These are phyloP conservation scores for Pseudorectes ferrugineus DNA, from an alignment of 2,113 vertebrate genomes.

Conservation along the genomic window DNA sequence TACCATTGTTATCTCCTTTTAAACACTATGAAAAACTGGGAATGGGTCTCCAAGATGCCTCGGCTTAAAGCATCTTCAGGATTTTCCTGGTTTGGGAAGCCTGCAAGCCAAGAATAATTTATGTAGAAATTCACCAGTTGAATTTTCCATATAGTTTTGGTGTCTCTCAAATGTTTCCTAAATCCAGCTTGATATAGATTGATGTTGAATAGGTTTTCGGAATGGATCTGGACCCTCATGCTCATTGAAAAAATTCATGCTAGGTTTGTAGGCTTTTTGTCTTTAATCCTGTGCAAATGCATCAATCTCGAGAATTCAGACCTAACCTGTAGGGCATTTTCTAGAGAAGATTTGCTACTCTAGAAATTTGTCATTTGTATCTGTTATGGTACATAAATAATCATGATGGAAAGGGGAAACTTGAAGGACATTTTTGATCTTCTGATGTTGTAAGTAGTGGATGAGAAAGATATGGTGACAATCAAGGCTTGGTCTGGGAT, in stretches of 20 bases:
- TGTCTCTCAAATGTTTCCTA: neutral
- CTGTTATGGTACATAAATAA: neutral
- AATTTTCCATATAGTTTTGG: neutral
- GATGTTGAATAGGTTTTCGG: neutral
- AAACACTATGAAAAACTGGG: neutral
- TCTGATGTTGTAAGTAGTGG: neutral
- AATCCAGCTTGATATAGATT: neutral
- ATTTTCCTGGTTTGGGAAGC: neutral
- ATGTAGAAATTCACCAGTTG: neutral
- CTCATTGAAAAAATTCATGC: neutral
- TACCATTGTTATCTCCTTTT: neutral
- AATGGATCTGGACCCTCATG: neutral
- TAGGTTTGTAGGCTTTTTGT: neutral
- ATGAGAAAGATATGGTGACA: neutral
- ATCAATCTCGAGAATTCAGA: neutral
- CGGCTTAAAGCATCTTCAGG: neutral
- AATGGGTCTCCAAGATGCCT: neutral
- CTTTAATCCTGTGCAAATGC: neutral
- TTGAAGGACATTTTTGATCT: neutral
- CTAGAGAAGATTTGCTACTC: neutral
- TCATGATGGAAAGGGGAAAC: neutral
- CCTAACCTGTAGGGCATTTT: neutral
- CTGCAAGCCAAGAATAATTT: neutral
- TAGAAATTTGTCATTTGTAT: neutral
- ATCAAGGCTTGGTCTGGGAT: neutral